These are phyloP conservation scores for Cephus pygmeus DNA, from an alignment of 2,888 invertebrate genomes.

Conservation along the genomic window DNA sequence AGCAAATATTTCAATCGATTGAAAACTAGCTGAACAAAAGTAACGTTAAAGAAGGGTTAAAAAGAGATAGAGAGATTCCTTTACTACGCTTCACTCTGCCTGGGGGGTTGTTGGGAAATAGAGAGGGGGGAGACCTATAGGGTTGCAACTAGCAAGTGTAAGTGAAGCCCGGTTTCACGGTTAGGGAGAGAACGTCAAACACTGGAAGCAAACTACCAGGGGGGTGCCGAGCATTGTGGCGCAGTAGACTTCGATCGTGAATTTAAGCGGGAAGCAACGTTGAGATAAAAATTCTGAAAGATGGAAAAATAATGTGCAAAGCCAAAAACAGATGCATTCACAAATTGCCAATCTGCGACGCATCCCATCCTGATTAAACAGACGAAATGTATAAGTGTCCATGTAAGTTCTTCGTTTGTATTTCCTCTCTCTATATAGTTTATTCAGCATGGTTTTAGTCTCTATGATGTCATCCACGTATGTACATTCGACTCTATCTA, in stretches of 20 bases:
- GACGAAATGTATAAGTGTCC: neutral
- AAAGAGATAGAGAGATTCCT: neutral
- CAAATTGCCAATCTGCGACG: neutral
- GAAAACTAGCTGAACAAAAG: neutral
- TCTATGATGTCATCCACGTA: neutral
- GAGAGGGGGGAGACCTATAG: neutral
- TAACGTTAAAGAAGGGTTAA: neutral
- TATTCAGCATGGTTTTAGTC: neutral
- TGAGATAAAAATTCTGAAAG: neutral
- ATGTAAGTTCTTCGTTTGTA: neutral
- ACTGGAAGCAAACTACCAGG: neutral
- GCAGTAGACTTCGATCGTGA: neutral
- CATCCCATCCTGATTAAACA: neutral
- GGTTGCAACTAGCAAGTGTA: neutral
- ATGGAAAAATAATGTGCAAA: neutral
- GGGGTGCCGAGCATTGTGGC: neutral
- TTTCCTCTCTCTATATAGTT: neutral
- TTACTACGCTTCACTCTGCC: neutral
- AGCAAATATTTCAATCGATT: neutral
- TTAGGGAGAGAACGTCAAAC: neutral
- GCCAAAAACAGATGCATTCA: neutral
- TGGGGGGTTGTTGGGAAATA: neutral
- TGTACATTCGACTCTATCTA: neutral
- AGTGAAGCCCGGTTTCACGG: neutral
- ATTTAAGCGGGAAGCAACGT: neutral